Percentiles rank a stretch among this genome's conserved stretches.
Evolutionary conservation across 2,888 invertebrate species (phyloP).

Genomic region (Drosophila acutilabella): DNA sequence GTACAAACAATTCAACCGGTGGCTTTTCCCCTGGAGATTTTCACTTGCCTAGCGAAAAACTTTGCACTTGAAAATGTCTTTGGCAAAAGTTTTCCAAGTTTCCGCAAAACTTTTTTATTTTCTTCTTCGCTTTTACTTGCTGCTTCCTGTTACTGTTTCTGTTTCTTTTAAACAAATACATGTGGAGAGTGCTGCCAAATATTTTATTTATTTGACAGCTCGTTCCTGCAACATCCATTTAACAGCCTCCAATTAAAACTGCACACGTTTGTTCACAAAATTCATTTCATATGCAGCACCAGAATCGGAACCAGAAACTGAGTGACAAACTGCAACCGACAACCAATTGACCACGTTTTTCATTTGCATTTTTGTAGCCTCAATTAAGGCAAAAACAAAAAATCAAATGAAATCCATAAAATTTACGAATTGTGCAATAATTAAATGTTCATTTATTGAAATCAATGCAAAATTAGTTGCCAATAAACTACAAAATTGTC

Average conservation of each 20-base stretch:
- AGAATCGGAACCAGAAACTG: background rate
- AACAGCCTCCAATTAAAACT: slow-evolving; percentile 59
- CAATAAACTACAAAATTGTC: slow-evolving; percentile 55
- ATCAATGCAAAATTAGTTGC: slow-evolving; percentile 71
- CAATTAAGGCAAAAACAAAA: slow-evolving; percentile 64
- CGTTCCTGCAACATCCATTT: slow-evolving; percentile 11
- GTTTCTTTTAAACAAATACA: slow-evolving; percentile 42
- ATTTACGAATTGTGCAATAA: slow-evolving; percentile 64
- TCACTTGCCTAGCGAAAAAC: slow-evolving; percentile 57
- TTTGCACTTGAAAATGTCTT: slow-evolving; percentile 76
- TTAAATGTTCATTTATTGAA: slow-evolving; percentile 71
- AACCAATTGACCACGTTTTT: slow-evolving; percentile 48
- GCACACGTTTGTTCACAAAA: slow-evolving; percentile 20
- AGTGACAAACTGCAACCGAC: slow-evolving; percentile 4
- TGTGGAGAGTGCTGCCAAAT: slow-evolving; percentile 13
- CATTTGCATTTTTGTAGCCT: slow-evolving; percentile 40
- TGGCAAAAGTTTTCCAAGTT: slow-evolving; percentile 55
- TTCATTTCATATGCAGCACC: slow-evolving; percentile 53
- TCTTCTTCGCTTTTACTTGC: too few species aligned
- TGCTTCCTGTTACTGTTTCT: background rate
- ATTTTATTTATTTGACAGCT: slow-evolving; percentile 60
- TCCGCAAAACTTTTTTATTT: slow-evolving; percentile 39
- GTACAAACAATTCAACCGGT: slow-evolving; percentile 64
- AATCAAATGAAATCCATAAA: slow-evolving; percentile 18
- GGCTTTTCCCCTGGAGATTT: slow-evolving; percentile 52